Evolutionary conservation across 1,140 invertebrate species (phyloP).

Genomic region (Notospermus geniculatus): DNA sequence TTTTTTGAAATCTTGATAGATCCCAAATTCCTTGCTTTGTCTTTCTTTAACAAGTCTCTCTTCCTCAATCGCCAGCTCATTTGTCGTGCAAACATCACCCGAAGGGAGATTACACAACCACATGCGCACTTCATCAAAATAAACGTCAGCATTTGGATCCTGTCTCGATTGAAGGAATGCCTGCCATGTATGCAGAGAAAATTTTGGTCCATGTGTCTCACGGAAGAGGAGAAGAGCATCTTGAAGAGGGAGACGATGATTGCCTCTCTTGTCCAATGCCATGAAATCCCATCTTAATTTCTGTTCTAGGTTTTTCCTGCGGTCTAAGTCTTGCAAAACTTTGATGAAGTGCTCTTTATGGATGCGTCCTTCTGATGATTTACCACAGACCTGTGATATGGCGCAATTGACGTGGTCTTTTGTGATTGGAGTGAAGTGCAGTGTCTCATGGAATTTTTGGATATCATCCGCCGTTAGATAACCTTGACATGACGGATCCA

Average conservation of each 20-base stretch:
- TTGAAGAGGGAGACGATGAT: conserved; percentile 33
- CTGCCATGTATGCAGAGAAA: conserved; percentile 44
- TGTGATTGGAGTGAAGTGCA: conserved; percentile 31
- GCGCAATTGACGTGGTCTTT: conserved; percentile 34
- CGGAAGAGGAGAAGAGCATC: conserved; percentile 42
- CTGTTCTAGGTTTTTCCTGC: conserved; percentile 35
- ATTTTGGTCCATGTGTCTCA: conserved; percentile 43
- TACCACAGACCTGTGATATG: conserved; percentile 34
- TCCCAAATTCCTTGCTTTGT: background rate
- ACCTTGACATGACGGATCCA: conserved; percentile 36
- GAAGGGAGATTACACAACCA: conserved; percentile 39
- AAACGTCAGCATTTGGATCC: conserved; percentile 33
- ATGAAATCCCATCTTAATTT: conserved; percentile 46
- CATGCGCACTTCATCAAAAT: conserved; percentile 42
- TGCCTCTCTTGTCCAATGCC: conserved; percentile 38
- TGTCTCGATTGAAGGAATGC: conserved; percentile 34
- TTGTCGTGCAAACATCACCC: conserved; percentile 23
- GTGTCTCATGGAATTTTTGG: conserved; percentile 30
- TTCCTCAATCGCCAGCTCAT: conserved; percentile 36
- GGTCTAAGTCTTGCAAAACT: conserved; percentile 37
- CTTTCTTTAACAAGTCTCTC: conserved; percentile 18
- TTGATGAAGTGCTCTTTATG: conserved; percentile 31
- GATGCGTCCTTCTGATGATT: conserved; percentile 15
- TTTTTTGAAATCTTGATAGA: conserved; percentile 7
- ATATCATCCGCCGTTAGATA: conserved; percentile 33